Evolutionary conservation across 2,888 invertebrate genomes (phyloP), one percentile per base, ranked within the genome.

Genomic region (Nemurella pictetii): DNA sequence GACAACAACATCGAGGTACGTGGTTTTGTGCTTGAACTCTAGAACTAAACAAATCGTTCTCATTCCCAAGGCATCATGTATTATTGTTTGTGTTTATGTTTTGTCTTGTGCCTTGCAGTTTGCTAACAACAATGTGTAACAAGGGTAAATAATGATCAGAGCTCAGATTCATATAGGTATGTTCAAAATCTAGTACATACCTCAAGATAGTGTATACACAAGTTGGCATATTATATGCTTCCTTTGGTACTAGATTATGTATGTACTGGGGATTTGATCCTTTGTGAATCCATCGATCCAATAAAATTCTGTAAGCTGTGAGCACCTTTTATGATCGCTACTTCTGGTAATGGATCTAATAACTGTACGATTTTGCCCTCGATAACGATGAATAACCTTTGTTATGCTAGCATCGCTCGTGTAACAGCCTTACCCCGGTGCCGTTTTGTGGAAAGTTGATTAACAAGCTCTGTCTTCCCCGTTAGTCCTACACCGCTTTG

Each of bases 401-500:
- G 55, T 55, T 55, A n/a, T 55, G 55, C 55, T 55, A 55, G 55
- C 12, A 55, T 55, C 20, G 55, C 9, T 55, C 20, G 55, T 55
- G 55, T 55, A 55, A 55, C 20, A 55, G 55, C 55, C 55, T 55
- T 12, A 20, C 12, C n/a, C n/a, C 20, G 55, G 55, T 55, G 55
- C 55, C 9, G 55, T n/a, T n/a, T n/a, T 55, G 55, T 7, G 55
- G 32, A 55, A 12, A 55, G 2, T 55, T 20, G 12, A 55, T 20
- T 55, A 55, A 55, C 55, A 7, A 55, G 36, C 80, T 82, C 9
- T 86, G 83, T 85, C 84, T 85, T 84, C 86, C 83, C 85, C 73
- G 85, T 74, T 85, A 87, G 87, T 86, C 85, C 55, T 84, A 81
- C 86, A 85, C 84, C 81, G 78, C 86, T 82, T 85, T 93, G 91